Base-by-base conservation (phyloP, 2,888 invertebrate species). In the Nymphalis c-album region DNA sequence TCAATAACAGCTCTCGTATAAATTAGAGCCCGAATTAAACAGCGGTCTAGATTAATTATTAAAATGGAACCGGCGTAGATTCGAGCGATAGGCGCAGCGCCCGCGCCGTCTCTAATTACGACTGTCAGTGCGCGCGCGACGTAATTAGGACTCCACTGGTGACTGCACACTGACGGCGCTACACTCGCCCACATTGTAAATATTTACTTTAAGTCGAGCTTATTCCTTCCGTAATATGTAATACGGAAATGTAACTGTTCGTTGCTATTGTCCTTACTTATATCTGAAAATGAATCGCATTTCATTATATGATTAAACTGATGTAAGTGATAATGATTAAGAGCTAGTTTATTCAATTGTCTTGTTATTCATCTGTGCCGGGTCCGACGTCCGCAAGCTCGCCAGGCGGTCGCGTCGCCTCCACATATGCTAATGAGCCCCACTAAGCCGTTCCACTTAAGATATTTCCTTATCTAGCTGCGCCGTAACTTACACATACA, bases 381-480 rank as follows among this genome's bases (percentile, higher is more conserved):
- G 31, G 7, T 55, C 26, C 31, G 18, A n/a, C 48, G 7, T 8
- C 48, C 17, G 17, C 0, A 7, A 2, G 48, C 48, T 7, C n/a
- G n/a, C 40, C 8, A 7, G 40, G 0, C 40, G 40, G 2, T 50
- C 10, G 8, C 50, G 18, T 7, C 20, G 10, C 1, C 20, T 20
- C 22, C 2, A 18, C 7, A 50, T 22, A 59, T 59, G 58, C 50
- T 45, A 59, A 64, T 45, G 64, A 59, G 50, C 40, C 40, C 40
- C 40, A n/a, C 26, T 40, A 18, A 64, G 50, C 45, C 50, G 59
- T 40, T 59, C 50, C 59, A 59, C 55, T 55, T 55, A 55, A 31
- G 35, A 59, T 50, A 59, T 45, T 59, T 59, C 64, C 58, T 18
- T 64, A 59, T 59, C 45, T 40, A 45, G 50, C 31, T 20, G 26